These are phyloP conservation scores for Lithodes maja DNA, from an alignment of 2,888 invertebrate genomes.

Conservation along the genomic window DNA sequence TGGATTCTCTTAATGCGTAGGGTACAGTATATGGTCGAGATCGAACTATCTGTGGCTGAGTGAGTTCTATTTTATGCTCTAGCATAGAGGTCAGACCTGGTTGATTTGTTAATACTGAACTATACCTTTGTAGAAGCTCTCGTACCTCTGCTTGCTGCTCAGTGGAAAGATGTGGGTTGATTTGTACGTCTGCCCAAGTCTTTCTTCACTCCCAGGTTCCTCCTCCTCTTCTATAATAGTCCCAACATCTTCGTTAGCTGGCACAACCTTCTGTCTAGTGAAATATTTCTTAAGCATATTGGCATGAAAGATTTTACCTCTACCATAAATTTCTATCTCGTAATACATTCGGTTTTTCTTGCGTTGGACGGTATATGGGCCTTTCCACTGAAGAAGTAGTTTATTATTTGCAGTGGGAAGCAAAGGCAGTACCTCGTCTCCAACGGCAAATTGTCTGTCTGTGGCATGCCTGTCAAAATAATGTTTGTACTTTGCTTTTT, in stretches of 20 bases:
- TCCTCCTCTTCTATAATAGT: neutral
- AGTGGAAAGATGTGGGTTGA: neutral
- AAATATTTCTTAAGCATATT: neutral
- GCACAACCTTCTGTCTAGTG: neutral
- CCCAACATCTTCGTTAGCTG: neutral
- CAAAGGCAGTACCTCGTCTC: neutral
- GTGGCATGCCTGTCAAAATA: neutral
- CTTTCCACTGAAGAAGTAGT: neutral
- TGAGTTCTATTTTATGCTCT: neutral
- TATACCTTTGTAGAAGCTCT: neutral
- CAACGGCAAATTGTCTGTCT: neutral
- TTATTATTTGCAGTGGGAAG: neutral
- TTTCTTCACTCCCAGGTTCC: neutral
- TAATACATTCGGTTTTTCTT: neutral
- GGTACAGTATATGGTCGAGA: neutral
- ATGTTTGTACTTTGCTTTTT: neutral
- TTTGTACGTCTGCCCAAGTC: neutral
- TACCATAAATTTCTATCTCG: neutral
- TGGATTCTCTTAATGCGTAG: neutral
- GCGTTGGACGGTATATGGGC: neutral
- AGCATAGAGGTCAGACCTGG: neutral
- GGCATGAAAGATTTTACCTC: neutral
- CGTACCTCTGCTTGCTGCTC: neutral
- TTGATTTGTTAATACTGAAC: neutral
- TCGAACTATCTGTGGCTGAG: neutral